Evolutionary conservation across 2,113 vertebrate species (phyloP).

Genomic region (Dipodomys stephensi): DNA sequence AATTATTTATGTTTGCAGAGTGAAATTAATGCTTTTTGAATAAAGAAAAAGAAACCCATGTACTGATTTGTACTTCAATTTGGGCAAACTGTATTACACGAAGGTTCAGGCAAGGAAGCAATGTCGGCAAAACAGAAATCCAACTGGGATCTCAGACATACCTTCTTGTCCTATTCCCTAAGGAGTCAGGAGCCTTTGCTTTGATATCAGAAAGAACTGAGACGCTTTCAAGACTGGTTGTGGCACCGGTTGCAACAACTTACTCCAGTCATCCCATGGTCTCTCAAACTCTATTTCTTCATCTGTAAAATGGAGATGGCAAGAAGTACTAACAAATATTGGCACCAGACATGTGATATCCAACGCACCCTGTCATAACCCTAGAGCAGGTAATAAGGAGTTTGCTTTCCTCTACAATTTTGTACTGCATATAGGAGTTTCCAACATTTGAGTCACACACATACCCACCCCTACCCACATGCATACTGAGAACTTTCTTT

Average conservation of each 20-base stretch:
- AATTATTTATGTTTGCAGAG: constrained; percentile 59
- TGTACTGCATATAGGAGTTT: not conserved
- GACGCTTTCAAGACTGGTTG: not conserved
- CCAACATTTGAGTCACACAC: not conserved
- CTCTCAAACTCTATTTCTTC: not conserved
- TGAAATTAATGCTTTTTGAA: not conserved
- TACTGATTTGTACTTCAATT: constrained; percentile 19
- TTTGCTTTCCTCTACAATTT: not conserved
- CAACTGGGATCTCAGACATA: not conserved
- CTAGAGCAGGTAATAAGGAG: not conserved
- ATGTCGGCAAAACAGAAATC: not conserved
- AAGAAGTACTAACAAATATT: not conserved
- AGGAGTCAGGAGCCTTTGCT: not conserved
- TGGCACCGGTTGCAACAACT: not conserved
- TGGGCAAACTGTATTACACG: not conserved
- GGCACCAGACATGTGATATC: not conserved
- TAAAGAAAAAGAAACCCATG: not conserved
- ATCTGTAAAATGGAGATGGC: not conserved
- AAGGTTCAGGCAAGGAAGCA: not conserved
- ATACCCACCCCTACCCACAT: too few relatives aligned
- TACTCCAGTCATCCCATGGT: not conserved
- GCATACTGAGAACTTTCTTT: not conserved
- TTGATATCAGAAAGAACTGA: not conserved
- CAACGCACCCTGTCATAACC: not conserved
- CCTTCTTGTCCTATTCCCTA: not conserved